Percentiles rank a stretch among this genome's conserved stretches.
phyloP scores from a whole-genome alignment of 2,888 invertebrate species.

The Arge pagana region DNA sequence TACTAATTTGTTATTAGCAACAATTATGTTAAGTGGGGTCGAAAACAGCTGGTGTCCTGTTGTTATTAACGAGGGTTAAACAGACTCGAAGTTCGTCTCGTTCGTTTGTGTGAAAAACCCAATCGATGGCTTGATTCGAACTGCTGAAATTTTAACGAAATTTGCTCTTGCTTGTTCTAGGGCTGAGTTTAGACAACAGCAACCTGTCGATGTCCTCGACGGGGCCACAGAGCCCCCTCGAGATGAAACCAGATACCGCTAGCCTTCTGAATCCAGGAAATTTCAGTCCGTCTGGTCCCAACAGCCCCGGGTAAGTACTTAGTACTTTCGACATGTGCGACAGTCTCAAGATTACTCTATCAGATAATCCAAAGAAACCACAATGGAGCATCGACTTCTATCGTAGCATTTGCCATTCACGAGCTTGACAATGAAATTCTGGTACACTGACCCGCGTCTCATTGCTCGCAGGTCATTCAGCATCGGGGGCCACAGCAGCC shows the following conservation, averaged over 20 bases:
- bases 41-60: too few relatives aligned
- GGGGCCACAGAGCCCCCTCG: conserved; percentile 83
- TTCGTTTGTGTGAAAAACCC: neutral
- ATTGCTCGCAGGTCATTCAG: conserved; percentile 53
- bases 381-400: neutral
- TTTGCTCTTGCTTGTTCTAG: conserved; percentile 61
- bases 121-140: neutral
- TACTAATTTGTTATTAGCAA: too few relatives aligned
- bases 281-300: conserved; percentile 66
- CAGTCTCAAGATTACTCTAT: too few relatives aligned
- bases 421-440: too few relatives aligned
- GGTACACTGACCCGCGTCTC: too few relatives aligned
- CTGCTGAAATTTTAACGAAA: neutral
- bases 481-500: conserved; percentile 55
- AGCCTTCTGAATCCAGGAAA: conserved; percentile 67
- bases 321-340: too few relatives aligned
- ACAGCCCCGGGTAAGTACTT: conserved; percentile 64
- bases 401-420: too few relatives aligned
- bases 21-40: too few relatives aligned
- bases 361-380: too few relatives aligned
- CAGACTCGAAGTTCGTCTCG: neutral
- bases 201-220: conserved; percentile 69
- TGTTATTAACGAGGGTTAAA: neutral
- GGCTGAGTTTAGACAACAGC: conserved; percentile 75
- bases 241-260: conserved; percentile 89